Evolutionary conservation across 2,888 invertebrate genomes (phyloP), one percentile per base, ranked within the genome.

Genomic region (Neria commutata): DNA sequence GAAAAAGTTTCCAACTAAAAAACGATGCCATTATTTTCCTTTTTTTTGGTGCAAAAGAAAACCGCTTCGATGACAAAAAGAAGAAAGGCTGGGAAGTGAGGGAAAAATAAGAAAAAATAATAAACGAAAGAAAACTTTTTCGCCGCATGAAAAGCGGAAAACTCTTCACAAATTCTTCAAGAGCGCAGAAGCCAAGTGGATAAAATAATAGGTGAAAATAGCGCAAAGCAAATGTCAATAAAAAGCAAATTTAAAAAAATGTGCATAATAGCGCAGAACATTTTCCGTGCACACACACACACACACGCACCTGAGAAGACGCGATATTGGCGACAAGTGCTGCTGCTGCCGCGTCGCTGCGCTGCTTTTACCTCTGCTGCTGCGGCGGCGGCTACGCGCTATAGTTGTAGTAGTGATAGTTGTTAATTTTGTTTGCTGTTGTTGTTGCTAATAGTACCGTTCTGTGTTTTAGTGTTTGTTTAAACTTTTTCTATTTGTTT

Each of bases 401-500:
- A n/a, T 65, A 62, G 65, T 60, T 58, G 59, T 63, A 67, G 58
- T 47, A 53, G 61, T 46, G 47, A n/a, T n/a, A n/a, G n/a, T n/a
- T n/a, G n/a, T n/a, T n/a, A 16, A 19, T 16, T 26, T 56, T 60
- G 53, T 19, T 23, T 49, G 47, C 48, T 57, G 21, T 37, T 58
- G 40, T 21, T 55, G 49, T 24, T 60, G 53, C 19, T 17, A 21
- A 40, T 54, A 16, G 23, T n/a, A n/a, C 62, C 40, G 21, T 48
- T 56, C 23, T 59, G 42, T 21, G 17, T 60, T 48, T 47, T 61
- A 51, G 47, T 54, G 55, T 48, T 63, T 34, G 47, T 40, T 67
- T 66, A 66, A 66, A 66, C 63, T 63, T 63, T 68, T 66, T 58
- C 59, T 54, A 47, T 66, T 49, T 49, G 48, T 70, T 65, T 62